Percentiles rank a stretch among this genome's conserved stretches.
phyloP scores from a whole-genome alignment of 2,888 invertebrate genomes.

The Imbricaverruca yamaguchii region DNA sequence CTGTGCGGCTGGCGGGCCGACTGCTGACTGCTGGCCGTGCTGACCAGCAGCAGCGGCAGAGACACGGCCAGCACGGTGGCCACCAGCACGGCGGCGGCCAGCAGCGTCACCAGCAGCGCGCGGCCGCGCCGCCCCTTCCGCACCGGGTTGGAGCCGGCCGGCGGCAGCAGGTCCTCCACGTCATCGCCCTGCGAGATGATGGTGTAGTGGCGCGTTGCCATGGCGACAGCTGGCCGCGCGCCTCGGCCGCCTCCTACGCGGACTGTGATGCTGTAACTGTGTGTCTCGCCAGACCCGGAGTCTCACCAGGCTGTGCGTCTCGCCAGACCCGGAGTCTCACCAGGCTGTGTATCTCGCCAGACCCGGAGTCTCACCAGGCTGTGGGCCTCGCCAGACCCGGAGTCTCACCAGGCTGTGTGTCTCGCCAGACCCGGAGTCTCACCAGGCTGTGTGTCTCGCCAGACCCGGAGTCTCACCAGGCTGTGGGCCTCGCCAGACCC shows the following conservation, averaged over 20 bases:
- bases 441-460: too few species aligned
- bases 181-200: constrained; percentile 20
- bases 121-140: not conserved
- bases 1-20: not conserved
- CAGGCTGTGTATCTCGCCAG: too few species aligned
- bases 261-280: not conserved
- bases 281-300: too few species aligned
- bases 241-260: not conserved
- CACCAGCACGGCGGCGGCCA: not conserved
- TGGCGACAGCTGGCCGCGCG: not conserved
- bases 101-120: not conserved
- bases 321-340: too few species aligned
- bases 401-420: too few species aligned
- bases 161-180: constrained; percentile 22
- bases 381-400: too few species aligned
- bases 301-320: too few species aligned
- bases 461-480: too few species aligned
- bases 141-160: not conserved
- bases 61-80: not conserved
- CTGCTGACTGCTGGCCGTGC: not conserved
- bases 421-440: too few species aligned
- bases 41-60: constrained; percentile 2
- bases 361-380: too few species aligned
- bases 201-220: constrained; percentile 17
- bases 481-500: too few species aligned